A percentile compares a stretch with the other conserved stretches of the same genome.
These are phyloP conservation scores for Pachypanchax playfairii DNA, from an alignment of 2,113 vertebrate species.

Conservation along the genomic window DNA sequence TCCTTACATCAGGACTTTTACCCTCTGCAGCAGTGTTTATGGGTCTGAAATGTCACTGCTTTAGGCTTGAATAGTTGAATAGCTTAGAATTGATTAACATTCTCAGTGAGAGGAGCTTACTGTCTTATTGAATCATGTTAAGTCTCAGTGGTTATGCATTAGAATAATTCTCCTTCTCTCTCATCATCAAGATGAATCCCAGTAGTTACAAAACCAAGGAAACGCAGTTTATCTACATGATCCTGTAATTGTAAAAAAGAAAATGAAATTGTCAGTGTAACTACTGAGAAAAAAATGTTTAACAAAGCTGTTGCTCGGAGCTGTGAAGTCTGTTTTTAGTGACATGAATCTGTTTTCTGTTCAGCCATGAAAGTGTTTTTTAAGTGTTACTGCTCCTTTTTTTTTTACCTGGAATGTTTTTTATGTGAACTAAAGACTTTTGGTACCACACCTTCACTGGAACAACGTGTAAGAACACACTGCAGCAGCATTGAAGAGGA, in stretches of 20 bases:
- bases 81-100: conserved; percentile 82
- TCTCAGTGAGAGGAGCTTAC: conserved; percentile 71
- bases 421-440: conserved; percentile 55
- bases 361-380: conserved; percentile 30
- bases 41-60: conserved; percentile 79
- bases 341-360: conserved; percentile 50
- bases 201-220: conserved; percentile 30
- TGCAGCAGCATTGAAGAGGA: conserved; percentile 58
- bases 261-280: conserved; percentile 20
- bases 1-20: conserved; percentile 47
- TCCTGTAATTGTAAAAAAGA: conserved; percentile 43
- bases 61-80: conserved; percentile 78
- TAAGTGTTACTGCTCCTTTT: neutral
- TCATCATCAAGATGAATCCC: conserved; percentile 53
- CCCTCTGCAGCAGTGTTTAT: conserved; percentile 72
- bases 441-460: conserved; percentile 38
- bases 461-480: conserved; percentile 34
- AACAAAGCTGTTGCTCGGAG: conserved; percentile 10
- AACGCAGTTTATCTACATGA: conserved; percentile 37
- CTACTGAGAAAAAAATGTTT: conserved; percentile 5
- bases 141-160: conserved; percentile 69
- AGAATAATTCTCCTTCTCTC: conserved; percentile 59
- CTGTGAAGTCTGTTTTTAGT: conserved; percentile 27
- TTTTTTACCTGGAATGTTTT: conserved; percentile 42
- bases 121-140: conserved; percentile 76